Base-by-base conservation (phyloP, 2,113 vertebrate species). In the Sinocyclocheilus anophthalmus region DNA sequence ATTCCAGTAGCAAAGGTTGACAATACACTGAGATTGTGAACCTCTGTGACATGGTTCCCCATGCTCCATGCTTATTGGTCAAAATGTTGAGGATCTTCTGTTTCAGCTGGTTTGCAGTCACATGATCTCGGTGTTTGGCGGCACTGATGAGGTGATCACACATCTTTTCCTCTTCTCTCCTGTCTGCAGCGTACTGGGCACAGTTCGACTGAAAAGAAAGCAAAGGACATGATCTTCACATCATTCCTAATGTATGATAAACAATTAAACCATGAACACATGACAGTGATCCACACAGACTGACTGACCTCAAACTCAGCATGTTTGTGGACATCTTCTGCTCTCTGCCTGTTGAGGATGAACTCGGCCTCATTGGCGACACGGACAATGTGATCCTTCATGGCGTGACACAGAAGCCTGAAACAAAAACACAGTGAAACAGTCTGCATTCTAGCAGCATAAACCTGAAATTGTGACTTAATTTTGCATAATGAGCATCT, bases 71-170 rank as follows among this genome's bases (percentile, higher is more conserved):
- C 90, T 99, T 99, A 90, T 99, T 99, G 1, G 98, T 99, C 63
- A 99, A 93, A 83, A 99, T 99, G 92, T 99, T 99, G 80, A 99
- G 96, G 92, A 99, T 99, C 94, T 99, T 99, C 92, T 99, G 98
- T 86, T 99, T 99, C 86, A 99, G 95, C 88, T 99, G 98, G 91
- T 99, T 99, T 13, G 98, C 98, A 0, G 98, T 99, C 81, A 99
- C 98, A 0, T 99, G 98, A 88, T 99, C 98, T 78, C 98, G 94
- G 92, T 99, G 98, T 85, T 99, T 99, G 0, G 98, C 97, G 0
- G 98, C 98, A n/a, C 98, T 98, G 92, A 99, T 99, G 81, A 99
- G 97, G 81, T 99, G 98, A 87, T 99, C 98, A 67, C 98, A 99
- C 98, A 99, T 99, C 93, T 99, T 99, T 91, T 99, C 98, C 88